Conservation (phyloP, 2,113 vertebrate species). For the Microcebus murinus region DNA sequence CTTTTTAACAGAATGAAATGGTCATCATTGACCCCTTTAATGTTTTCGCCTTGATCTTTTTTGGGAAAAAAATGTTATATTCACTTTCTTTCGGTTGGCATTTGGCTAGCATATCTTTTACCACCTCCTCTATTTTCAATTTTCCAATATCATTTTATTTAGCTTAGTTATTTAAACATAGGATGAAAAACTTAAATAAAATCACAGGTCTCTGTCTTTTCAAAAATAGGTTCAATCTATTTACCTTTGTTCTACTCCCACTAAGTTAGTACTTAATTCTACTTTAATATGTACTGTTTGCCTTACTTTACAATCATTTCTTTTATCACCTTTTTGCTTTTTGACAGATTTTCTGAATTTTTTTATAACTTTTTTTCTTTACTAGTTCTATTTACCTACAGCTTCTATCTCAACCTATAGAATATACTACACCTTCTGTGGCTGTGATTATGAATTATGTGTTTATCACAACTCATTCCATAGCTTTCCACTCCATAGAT, state of each 20-base stretch:
- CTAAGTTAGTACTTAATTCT: conserved; percentile 1
- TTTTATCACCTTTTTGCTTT: not conserved
- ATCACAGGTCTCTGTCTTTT: not conserved
- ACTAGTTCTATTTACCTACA: not conserved
- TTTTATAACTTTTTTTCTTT: not conserved
- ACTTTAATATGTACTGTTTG: not conserved
- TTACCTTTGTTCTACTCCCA: not conserved
- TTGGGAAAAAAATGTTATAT: not conserved
- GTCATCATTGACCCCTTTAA: not conserved
- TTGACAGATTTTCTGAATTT: conserved; percentile 4
- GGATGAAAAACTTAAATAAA: not conserved
- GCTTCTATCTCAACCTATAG: not conserved
- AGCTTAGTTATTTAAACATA: not conserved
- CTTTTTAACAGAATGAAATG: not conserved
- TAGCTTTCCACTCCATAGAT: not conserved
- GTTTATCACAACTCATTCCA: not conserved
- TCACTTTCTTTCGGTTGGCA: not conserved
- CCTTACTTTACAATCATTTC: not conserved
- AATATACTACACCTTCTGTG: not conserved
- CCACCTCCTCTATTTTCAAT: not conserved
- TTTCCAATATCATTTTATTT: not conserved
- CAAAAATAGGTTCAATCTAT: not conserved
- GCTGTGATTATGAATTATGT: not conserved
- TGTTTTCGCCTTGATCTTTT: not conserved
- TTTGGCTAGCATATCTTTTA: not conserved